Conservation (phyloP, 2,888 invertebrate species). For the Hydrotaea cyrtoneurina region DNA sequence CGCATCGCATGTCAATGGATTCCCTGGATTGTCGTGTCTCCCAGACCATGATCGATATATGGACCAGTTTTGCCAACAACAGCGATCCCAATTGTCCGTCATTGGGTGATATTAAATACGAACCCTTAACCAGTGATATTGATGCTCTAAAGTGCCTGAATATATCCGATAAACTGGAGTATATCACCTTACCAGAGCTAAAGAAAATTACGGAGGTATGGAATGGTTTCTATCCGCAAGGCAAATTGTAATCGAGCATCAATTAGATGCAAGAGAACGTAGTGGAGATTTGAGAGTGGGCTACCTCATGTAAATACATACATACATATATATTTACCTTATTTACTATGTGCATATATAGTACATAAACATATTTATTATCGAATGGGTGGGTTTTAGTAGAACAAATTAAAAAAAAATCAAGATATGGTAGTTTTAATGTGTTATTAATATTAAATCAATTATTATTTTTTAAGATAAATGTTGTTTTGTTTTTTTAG, state of each 20-base stretch:
- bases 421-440: no score
- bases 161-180: constrained; percentile 73
- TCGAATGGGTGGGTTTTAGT: no score
- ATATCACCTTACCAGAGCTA: constrained; percentile 75
- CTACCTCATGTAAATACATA: constrained; percentile 62
- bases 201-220: constrained; percentile 74
- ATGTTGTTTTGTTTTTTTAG: no score
- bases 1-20: constrained; percentile 71
- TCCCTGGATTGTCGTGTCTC: constrained; percentile 74
- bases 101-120: constrained; percentile 69
- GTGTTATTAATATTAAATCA: no score
- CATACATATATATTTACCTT: neutral
- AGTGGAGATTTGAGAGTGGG: constrained; percentile 40
- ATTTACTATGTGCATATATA: neutral
- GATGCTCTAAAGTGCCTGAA: constrained; percentile 75
- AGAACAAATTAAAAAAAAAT: no score
- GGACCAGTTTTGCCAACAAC: constrained; percentile 77
- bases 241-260: constrained; percentile 68
- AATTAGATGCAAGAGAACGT: neutral
- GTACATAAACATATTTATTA: neutral
- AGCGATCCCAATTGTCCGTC: constrained; percentile 76
- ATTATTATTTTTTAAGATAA: no score
- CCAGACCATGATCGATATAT: constrained; percentile 75
- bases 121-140: constrained; percentile 70
- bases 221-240: constrained; percentile 75